Base-by-base conservation (phyloP, 2,888 invertebrate species). In the Steromphala cineraria region DNA sequence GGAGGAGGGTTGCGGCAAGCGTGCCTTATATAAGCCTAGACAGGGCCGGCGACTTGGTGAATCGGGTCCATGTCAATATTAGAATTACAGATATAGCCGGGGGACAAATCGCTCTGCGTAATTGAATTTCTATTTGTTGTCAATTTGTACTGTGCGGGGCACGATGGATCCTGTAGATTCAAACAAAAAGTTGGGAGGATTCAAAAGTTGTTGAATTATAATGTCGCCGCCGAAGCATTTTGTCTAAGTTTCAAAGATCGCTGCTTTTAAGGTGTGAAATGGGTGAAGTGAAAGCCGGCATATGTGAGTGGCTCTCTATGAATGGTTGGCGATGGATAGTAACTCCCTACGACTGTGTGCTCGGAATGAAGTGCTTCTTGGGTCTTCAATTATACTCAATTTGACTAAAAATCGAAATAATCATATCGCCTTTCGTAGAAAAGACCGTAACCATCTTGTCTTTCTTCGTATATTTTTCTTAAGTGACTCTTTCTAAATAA, bases 81-180 rank as follows among this genome's bases (percentile, higher is more conserved):
- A 62, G 62, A 62, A 31, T 62, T 62, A 62, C 62, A 62, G 62
- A 62, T 62, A 31, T 28, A 24, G 62, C 62, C 62, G 28, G 21
- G 62, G 62, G 62, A 24, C 62, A 62, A 62, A 62, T 62, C 62
- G 62, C 62, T 62, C 62, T 62, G 62, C 28, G 62, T 62, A 62
- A 62, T 62, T 62, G 62, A 62, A 62, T 62, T 62, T 62, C 62
- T 62, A 62, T 62, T 62, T 62, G 62, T 62, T 62, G 62, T 62
- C 62, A 62, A 62, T 62, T 62, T 62, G 62, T 62, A 24, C 62
- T 28, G 21, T 28, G 19, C 62, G 28, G 62, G 62, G 62, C 28
- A 62, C 15, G 62, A 62, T 21, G 62, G 62, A 62, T 62, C 62
- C 62, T 62, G 62, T 62, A 62, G 62, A 62, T 62, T 62, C 62